These are phyloP conservation scores for Odobenus rosmarus DNA, from an alignment of 2,113 vertebrate genomes.

Conservation along the genomic window DNA sequence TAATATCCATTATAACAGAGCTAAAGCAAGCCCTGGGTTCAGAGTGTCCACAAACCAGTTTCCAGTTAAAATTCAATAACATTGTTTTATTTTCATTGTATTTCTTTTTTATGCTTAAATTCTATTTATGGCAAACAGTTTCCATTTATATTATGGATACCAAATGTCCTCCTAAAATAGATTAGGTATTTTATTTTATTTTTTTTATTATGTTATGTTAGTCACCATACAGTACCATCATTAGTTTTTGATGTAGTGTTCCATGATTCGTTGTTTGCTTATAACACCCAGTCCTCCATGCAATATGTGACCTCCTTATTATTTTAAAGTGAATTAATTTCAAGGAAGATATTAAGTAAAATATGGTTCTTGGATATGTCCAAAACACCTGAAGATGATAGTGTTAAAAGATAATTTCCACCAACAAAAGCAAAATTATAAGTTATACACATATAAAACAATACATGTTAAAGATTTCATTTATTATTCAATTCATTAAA, in stretches of 20 bases:
- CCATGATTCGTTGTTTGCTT: too few species aligned
- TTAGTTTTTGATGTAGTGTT: too few species aligned
- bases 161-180: conserved; percentile 43
- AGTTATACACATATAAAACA: background rate
- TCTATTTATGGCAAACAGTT: background rate
- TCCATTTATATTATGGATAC: conserved; percentile 17
- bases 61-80: conserved; percentile 36
- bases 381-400: background rate
- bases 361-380: background rate
- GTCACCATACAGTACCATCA: too few species aligned
- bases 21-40: background rate
- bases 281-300: too few species aligned
- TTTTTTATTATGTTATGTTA: too few species aligned
- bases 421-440: conserved; percentile 2
- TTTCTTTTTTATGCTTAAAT: conserved; percentile 43
- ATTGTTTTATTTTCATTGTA: conserved; percentile 5
- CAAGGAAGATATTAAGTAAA: conserved; percentile 50
- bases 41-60: background rate
- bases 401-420: background rate
- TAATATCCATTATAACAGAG: background rate
- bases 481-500: conserved; percentile 2
- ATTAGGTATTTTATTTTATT: background rate
- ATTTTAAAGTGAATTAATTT: conserved; percentile 29
- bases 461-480: background rate
- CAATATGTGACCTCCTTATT: too few species aligned